These are phyloP conservation scores for Andrena praecox DNA, from an alignment of 2,888 invertebrate species.

Conservation along the genomic window DNA sequence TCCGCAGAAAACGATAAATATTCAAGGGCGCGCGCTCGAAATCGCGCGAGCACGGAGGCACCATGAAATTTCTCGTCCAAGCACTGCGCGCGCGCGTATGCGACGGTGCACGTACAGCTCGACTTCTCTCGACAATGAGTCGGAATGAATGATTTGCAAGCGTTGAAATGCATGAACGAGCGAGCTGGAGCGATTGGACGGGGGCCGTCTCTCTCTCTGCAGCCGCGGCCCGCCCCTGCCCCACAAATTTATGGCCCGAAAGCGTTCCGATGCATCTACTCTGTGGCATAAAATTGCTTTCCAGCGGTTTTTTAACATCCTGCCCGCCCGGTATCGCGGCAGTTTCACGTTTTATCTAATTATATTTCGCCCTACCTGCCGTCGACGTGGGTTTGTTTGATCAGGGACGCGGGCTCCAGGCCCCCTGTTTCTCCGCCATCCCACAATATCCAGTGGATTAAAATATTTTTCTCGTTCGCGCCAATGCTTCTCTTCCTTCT, in stretches of 20 bases:
- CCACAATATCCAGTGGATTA: slow-evolving; percentile 18
- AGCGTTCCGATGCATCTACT: slow-evolving; percentile 72
- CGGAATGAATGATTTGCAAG: slow-evolving; percentile 76
- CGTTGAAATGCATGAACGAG: slow-evolving; percentile 77
- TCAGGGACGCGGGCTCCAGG: background rate
- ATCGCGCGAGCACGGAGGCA: background rate
- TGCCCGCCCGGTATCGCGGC: slow-evolving; percentile 40
- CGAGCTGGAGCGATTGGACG: slow-evolving; percentile 74
- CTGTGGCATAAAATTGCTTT: slow-evolving; percentile 73
- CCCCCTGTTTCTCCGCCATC: background rate
- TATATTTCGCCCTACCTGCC: slow-evolving; percentile 43
- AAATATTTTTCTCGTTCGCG: slow-evolving; percentile 26
- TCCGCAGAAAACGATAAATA: slow-evolving; percentile 73
- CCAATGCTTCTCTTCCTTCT: background rate
- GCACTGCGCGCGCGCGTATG: slow-evolving; percentile 16
- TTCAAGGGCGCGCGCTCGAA: slow-evolving; percentile 66
- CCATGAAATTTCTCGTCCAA: background rate
- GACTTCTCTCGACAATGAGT: slow-evolving; percentile 73
- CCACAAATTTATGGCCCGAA: slow-evolving; percentile 73
- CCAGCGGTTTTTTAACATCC: slow-evolving; percentile 70
- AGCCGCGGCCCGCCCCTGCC: slow-evolving; percentile 55
- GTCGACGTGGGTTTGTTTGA: slow-evolving; percentile 30
- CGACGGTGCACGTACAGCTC: slow-evolving; percentile 65
- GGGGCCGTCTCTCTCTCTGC: slow-evolving; percentile 45
- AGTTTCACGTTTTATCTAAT: slow-evolving; percentile 64